phyloP scores from a whole-genome alignment of 2,888 invertebrate genomes.

The Drosophila kambysellisi region DNA sequence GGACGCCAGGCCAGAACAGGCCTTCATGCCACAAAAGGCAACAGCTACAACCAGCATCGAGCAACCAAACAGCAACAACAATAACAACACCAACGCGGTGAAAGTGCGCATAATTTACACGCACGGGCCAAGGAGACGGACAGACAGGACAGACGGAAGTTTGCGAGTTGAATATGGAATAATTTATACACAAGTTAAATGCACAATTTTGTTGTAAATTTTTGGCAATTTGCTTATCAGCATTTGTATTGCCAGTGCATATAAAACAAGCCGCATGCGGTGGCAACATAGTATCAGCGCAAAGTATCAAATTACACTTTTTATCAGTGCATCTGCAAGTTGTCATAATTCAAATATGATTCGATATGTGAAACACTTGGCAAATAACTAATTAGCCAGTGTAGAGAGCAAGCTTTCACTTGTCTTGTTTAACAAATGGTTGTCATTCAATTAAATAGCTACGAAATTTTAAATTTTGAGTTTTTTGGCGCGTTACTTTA shows the following conservation, averaged over 20 bases:
- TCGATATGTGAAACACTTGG: conserved; percentile 23
- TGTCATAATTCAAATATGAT: conserved; percentile 75
- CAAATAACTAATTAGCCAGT: conserved; percentile 40
- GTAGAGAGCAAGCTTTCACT: conserved; percentile 52
- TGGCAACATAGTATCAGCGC: conserved; percentile 33
- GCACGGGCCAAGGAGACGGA: conserved; percentile 51
- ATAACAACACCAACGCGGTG: conserved; percentile 56
- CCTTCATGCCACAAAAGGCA: conserved; percentile 37
- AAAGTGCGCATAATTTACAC: conserved; percentile 78
- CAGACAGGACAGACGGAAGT: conserved; percentile 11
- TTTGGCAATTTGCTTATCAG: conserved; percentile 76
- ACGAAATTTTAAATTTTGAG: not conserved
- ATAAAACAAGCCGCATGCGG: conserved; percentile 75
- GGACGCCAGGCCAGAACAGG: conserved; percentile 30
- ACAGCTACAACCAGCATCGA: conserved; percentile 19
- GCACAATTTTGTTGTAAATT: conserved; percentile 58
- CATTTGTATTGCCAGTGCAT: conserved; percentile 17
- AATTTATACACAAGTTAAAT: conserved; percentile 55
- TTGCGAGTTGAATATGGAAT: conserved; percentile 3
- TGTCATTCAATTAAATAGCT: not conserved
- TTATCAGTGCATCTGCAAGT: conserved; percentile 37
- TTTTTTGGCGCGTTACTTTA: conserved; percentile 13
- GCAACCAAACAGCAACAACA: conserved; percentile 13
- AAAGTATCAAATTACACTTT: conserved; percentile 58
- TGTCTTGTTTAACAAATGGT: conserved; percentile 9